Evolutionary conservation across 2,113 vertebrate species (phyloP), one percentile per base, ranked within the genome.

Genomic region (Fukomys damarensis): DNA sequence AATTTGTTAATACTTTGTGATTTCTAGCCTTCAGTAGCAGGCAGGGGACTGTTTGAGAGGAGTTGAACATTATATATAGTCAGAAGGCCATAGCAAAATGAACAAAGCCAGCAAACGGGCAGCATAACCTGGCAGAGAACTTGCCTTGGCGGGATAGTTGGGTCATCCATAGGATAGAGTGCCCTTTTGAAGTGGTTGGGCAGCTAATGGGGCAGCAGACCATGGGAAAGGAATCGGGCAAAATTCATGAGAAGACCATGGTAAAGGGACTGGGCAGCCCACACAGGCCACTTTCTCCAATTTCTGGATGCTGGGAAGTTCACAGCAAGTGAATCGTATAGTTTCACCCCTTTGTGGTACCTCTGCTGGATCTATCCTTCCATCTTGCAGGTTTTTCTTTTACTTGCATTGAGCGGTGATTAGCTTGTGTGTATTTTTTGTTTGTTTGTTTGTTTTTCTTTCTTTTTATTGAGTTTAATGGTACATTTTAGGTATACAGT

Each of bases 201-300:
- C 49, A 56, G 3, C 14, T 41, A 76, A n/a, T n/a, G 24, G 82
- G 82, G 49, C 52, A 87, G 76, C 89, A 77, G 46, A 20, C 32
- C 30, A 5, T 56, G 52, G 81, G 52, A 83, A 93, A 77, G 76
- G 80, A 93, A 70, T 49, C 77, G 91, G 82, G 49, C 59, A 93
- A 7, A 54, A 81, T 24, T 32, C 0, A 0, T 76, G 82, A 80
- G 76, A 74, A 24, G 65, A 59, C 76, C 43, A 16, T 87, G 77
- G 61, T 46, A 54, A 76, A 84, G 52, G 58, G 10, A 56, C 30
- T 90, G n/a, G 54, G 54, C 24, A 58, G 32, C 32, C 19, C 46
- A 65, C 4, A 46, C 5, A 41, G 63, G 46, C 58, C 24, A 20
- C 81, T 63, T 77, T 20, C 30, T 90, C 52, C 30, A 56, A 35